A percentile compares a stretch with the other conserved stretches of the same genome.
These are phyloP conservation scores for Drosophila mojavensis DNA, from an alignment of 1,140 invertebrate genomes.

Conservation along the genomic window DNA sequence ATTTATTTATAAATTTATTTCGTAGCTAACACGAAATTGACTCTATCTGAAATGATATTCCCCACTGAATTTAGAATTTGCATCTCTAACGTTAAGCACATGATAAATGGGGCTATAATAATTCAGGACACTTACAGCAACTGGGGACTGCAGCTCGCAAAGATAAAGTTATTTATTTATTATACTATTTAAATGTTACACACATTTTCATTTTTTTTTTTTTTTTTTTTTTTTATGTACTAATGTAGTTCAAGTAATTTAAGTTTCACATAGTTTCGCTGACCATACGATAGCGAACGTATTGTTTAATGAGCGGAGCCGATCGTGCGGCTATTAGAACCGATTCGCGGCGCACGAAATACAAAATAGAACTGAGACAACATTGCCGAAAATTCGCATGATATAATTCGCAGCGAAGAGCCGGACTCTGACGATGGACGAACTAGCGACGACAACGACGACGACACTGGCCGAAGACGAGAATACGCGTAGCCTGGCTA, in stretches of 20 bases:
- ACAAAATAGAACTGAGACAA: constrained; percentile 65
- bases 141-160: background rate
- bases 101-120: constrained; percentile 10
- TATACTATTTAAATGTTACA: background rate
- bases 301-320: background rate
- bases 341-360: constrained; percentile 54
- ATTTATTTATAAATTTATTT: no score
- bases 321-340: constrained; percentile 17
- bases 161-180: constrained; percentile 7
- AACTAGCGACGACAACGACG: constrained; percentile 11
- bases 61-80: no score
- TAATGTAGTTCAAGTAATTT: background rate
- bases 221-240: background rate
- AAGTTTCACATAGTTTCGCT: background rate
- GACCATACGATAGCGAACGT: background rate
- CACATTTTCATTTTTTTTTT: background rate
- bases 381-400: constrained; percentile 37
- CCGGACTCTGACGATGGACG: constrained; percentile 18
- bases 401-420: constrained; percentile 16
- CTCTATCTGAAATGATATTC: no score
- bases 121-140: constrained; percentile 19
- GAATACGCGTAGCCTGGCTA: constrained; percentile 23
- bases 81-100: background rate
- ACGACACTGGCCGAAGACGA: constrained; percentile 3
- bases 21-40: no score